These are phyloP conservation scores for Bombus impatiens DNA, from an alignment of 1,140 invertebrate genomes.

Conservation along the genomic window DNA sequence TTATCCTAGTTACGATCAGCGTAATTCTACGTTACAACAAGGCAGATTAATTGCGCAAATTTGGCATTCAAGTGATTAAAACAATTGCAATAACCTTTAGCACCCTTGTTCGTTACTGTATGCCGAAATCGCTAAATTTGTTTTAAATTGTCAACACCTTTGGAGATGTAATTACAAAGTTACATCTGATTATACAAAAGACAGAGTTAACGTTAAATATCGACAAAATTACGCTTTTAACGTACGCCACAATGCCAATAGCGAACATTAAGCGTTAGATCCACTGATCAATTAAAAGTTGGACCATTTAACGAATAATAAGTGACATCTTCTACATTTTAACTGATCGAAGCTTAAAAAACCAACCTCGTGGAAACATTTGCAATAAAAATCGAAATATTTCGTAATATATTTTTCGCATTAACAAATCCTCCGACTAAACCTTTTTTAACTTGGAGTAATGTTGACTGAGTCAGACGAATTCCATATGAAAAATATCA, in stretches of 20 bases:
- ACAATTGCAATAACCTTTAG: not conserved
- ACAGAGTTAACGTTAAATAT: not conserved
- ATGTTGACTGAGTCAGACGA: too few relatives aligned
- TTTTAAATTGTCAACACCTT: not conserved
- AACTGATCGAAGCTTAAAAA: not conserved
- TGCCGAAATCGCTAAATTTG: not conserved
- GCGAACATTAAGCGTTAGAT: not conserved
- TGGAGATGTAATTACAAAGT: not conserved
- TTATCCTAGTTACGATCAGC: too few relatives aligned
- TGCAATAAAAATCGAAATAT: not conserved
- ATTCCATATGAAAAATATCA: too few relatives aligned
- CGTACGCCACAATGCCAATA: not conserved
- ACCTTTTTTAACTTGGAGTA: too few relatives aligned
- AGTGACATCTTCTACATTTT: too few relatives aligned
- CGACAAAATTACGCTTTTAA: too few relatives aligned
- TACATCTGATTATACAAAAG: not conserved
- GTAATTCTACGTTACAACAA: too few relatives aligned
- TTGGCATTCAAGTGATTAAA: not conserved
- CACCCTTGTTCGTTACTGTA: too few relatives aligned
- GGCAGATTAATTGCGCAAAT: too few relatives aligned
- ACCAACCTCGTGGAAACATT: not conserved
- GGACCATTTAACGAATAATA: too few relatives aligned
- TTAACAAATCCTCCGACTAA: too few relatives aligned
- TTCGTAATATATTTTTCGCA: not conserved
- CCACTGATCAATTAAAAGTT: too few relatives aligned